Conservation (phyloP, 2,113 vertebrate genomes). For the Trematomus loennbergii region DNA sequence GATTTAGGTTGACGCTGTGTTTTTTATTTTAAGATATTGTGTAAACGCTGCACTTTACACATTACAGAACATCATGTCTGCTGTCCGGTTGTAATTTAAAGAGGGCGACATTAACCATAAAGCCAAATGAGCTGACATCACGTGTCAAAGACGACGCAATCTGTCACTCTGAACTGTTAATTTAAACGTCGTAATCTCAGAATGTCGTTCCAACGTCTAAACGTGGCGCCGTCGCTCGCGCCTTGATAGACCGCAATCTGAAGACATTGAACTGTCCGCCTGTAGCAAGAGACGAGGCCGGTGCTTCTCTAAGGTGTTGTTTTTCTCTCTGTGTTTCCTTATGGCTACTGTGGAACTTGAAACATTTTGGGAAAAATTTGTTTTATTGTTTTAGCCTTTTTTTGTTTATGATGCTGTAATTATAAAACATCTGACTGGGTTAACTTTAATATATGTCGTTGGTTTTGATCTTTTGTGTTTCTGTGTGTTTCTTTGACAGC, state of each 20-base stretch:
- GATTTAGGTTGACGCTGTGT: conserved; percentile 51
- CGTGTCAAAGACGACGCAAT: neutral
- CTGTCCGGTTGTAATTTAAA: conserved; percentile 23
- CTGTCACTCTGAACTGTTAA: conserved; percentile 38
- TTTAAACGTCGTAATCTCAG: conserved; percentile 26
- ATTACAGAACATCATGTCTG: conserved; percentile 20
- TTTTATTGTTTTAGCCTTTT: conserved; percentile 70
- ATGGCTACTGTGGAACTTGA: conserved; percentile 77
- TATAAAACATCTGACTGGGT: conserved; percentile 80
- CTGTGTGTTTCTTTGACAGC: conserved; percentile 52
- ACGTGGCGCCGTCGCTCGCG: conserved; percentile 20
- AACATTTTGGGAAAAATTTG: conserved; percentile 71
- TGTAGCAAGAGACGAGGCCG: conserved; percentile 67
- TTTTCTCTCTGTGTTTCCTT: conserved; percentile 66
- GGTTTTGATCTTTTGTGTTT: conserved; percentile 74
- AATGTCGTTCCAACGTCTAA: conserved; percentile 33
- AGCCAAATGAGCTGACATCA: conserved; percentile 60
- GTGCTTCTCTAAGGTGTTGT: conserved; percentile 71
- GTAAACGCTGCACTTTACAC: conserved; percentile 79
- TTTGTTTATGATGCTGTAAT: conserved; percentile 81
- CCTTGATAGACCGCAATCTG: conserved; percentile 48
- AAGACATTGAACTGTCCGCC: conserved; percentile 48
- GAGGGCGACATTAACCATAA: conserved; percentile 38
- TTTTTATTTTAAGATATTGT: conserved; percentile 58
- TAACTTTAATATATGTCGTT: conserved; percentile 83